phyloP scores from a whole-genome alignment of 2,113 vertebrate genomes.

The Kryptolebias marmoratus region DNA sequence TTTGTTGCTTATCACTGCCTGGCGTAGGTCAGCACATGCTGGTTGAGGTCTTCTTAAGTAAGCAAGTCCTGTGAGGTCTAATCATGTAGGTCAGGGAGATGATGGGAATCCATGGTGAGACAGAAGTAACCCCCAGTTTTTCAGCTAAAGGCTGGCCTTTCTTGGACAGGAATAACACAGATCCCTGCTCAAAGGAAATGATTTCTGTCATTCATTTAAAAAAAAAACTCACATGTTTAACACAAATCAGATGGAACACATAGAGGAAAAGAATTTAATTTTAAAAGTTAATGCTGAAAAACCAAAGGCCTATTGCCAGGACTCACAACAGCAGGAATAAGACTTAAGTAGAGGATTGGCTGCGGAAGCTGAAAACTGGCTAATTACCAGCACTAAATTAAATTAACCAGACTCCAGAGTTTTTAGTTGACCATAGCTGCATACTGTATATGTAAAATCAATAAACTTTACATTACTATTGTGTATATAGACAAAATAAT shows the following conservation, averaged over 20 bases:
- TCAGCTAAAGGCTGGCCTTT: conserved; percentile 27
- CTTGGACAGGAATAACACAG: background rate
- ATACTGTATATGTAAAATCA: too few relatives aligned
- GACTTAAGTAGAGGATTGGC: conserved; percentile 38
- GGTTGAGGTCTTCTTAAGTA: conserved; percentile 46
- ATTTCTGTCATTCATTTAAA: conserved; percentile 15
- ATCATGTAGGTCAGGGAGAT: conserved; percentile 39
- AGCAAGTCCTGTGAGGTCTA: conserved; percentile 61
- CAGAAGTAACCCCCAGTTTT: conserved; percentile 29
- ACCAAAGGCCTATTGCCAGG: conserved; percentile 17
- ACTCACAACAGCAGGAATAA: conserved; percentile 34
- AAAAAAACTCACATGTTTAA: conserved; percentile 8
- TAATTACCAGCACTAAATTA: conserved; percentile 30
- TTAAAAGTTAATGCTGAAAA: conserved; percentile 36
- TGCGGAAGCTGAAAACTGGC: conserved; percentile 26
- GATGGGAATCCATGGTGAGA: conserved; percentile 47
- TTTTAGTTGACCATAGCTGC: background rate
- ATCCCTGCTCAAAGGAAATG: background rate
- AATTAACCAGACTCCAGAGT: conserved; percentile 35
- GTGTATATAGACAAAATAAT: too few relatives aligned
- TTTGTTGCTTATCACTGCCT: conserved; percentile 52
- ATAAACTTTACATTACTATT: too few relatives aligned
- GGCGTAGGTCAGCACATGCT: conserved; percentile 20
- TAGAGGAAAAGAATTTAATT: conserved; percentile 44
- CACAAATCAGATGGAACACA: conserved; percentile 41